These are phyloP conservation scores for Delichon dasypus DNA, from an alignment of 2,797 vertebrate genomes.

Conservation along the genomic window DNA sequence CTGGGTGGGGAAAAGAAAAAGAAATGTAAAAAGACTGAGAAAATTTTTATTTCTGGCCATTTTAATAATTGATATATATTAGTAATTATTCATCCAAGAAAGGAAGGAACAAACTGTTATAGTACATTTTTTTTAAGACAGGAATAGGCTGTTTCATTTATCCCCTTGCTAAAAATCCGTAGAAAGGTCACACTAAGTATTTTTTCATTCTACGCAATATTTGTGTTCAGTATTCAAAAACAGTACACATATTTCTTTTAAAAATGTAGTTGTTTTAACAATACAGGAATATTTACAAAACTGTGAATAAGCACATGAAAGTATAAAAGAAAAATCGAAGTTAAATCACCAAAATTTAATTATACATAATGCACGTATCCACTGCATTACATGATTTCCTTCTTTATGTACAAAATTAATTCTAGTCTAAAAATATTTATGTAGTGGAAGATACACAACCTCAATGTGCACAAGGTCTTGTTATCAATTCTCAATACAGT, in stretches of 20 bases:
- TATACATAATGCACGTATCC: background rate
- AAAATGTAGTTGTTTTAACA: background rate
- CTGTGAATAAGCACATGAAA: background rate
- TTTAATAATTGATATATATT: background rate
- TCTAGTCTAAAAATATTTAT: background rate
- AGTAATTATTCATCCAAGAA: background rate
- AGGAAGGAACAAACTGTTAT: background rate
- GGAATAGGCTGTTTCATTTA: background rate
- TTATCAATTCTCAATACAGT: background rate
- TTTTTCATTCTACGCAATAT: background rate
- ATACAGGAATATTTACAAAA: background rate
- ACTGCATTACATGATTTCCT: background rate
- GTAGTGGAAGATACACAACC: background rate
- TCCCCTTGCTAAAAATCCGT: background rate
- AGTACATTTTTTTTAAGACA: background rate
- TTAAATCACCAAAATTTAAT: background rate
- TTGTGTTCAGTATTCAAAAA: background rate
- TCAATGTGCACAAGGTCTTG: background rate
- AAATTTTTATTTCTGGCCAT: constrained; percentile 5
- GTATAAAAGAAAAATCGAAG: background rate
- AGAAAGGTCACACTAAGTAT: background rate
- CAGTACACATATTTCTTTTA: background rate
- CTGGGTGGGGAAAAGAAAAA: constrained; percentile 65
- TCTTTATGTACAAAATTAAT: background rate
- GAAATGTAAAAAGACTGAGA: background rate